These are phyloP conservation scores for Steinernema carpocapsae DNA, from an alignment of 2,888 invertebrate genomes.

Conservation along the genomic window DNA sequence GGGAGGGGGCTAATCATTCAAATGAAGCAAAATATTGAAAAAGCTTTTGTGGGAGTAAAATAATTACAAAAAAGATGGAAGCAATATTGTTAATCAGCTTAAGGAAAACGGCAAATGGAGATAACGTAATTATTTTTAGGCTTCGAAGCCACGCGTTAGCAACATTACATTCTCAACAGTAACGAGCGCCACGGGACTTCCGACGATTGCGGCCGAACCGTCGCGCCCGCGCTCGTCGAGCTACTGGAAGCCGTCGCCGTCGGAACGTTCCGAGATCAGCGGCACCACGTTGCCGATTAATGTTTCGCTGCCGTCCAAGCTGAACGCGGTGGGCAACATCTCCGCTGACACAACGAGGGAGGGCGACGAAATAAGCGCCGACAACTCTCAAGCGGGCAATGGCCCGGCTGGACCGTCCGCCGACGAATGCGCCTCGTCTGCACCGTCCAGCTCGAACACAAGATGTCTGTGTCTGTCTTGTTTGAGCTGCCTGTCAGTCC, in stretches of 20 bases:
- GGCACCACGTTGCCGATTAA: slow-evolving; percentile 5
- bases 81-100: neutral
- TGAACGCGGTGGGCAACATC: neutral
- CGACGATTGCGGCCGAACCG: slow-evolving; percentile 75
- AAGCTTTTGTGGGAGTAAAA: neutral
- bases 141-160: slow-evolving; percentile 65
- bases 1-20: neutral
- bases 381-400: neutral
- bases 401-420: slow-evolving; percentile 15
- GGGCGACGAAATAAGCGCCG: neutral
- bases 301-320: neutral
- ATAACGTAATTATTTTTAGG: slow-evolving; percentile 51
- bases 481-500: neutral
- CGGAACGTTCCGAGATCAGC: slow-evolving; percentile 13
- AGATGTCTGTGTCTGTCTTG: neutral
- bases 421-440: neutral
- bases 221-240: slow-evolving; percentile 69
- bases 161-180: slow-evolving; percentile 72
- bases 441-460: neutral
- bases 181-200: slow-evolving; percentile 73
- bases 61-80: too few species aligned
- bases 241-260: slow-evolving; percentile 54
- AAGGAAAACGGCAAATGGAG: neutral
- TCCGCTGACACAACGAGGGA: neutral
- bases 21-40: neutral